Base-by-base conservation (phyloP, 2,113 vertebrate genomes). In the Nesogale talazaci region DNA sequence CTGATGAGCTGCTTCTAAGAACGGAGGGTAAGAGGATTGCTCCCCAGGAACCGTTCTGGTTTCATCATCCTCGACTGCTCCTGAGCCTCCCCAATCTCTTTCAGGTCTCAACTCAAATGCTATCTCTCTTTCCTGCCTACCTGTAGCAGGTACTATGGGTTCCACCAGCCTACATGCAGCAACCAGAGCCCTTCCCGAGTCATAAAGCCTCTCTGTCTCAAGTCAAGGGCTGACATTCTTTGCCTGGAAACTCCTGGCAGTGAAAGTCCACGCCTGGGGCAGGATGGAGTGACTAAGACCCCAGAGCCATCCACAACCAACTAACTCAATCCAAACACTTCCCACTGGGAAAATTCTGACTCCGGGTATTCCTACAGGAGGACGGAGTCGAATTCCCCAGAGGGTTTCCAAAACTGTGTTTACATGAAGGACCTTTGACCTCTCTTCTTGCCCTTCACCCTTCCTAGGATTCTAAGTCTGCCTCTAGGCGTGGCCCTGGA, bases 131-230 rank as follows among this genome's bases (percentile, higher is more conserved):
- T 31, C 46, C 15, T 4, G 2, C 2, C 20, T 16, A 6, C 1
- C 56, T 12, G 1, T 3, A 34, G n/a, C 56, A 61, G 75, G 25
- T 6, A 38, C 31, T 2, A 12, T 0, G 2, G 17, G 40, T 3
- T 36, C 31, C 81, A 52, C 75, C 22, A 15, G 5, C 27, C 15
- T 0, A 7, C 52, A 74, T 19, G 14, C 6, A 2, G 38, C 23
- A 29, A 15, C 76, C 17, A 5, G 0, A 27, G 19, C 56, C 14
- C 4, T 70, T 79, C 20, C 22, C 59, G 65, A 11, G 17, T 34
- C 29, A 1, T 2, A 1, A 1, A 57, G 69, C 2, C 56, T 29
- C 77, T 38, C 36, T 9, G 22, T 4, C 20, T 74, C 27, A 16
- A 36, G 40, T 31, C 57, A 65, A 36, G 6, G 23, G 38, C 59